phyloP scores from a whole-genome alignment of 1,140 invertebrate species.

The Papilio machaon region DNA sequence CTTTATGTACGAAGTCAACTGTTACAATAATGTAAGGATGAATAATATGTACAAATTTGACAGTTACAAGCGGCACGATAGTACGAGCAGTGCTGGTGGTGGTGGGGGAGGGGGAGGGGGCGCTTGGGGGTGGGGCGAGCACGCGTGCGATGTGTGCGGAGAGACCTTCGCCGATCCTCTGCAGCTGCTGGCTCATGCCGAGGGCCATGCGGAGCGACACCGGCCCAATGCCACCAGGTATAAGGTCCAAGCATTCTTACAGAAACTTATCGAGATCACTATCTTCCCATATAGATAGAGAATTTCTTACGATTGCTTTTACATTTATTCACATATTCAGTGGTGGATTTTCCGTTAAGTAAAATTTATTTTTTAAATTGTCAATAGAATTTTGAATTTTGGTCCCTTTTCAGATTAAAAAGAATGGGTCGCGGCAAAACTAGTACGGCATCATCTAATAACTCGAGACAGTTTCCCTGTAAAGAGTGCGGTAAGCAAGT shows the following conservation, averaged over 20 bases:
- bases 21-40: neutral
- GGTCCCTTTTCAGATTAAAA: conserved; percentile 60
- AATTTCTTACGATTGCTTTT: no score
- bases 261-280: no score
- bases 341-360: neutral
- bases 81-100: conserved; percentile 80
- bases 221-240: conserved; percentile 78
- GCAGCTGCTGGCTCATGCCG: conserved; percentile 89
- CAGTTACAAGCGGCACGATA: conserved; percentile 81
- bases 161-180: conserved; percentile 88
- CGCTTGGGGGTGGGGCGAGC: conserved; percentile 78
- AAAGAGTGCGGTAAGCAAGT: conserved; percentile 84
- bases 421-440: conserved; percentile 61
- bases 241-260: neutral
- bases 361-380: neutral
- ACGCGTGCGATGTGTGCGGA: conserved; percentile 89
- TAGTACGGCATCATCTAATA: conserved; percentile 55
- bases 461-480: conserved; percentile 88
- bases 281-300: no score
- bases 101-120: conserved; percentile 80
- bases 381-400: conserved; percentile 32
- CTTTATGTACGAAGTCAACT: no score
- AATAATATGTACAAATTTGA: neutral
- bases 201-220: conserved; percentile 85
- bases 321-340: no score